These are phyloP conservation scores for Salvator merianae DNA, from an alignment of 2,113 vertebrate genomes.

Conservation along the genomic window DNA sequence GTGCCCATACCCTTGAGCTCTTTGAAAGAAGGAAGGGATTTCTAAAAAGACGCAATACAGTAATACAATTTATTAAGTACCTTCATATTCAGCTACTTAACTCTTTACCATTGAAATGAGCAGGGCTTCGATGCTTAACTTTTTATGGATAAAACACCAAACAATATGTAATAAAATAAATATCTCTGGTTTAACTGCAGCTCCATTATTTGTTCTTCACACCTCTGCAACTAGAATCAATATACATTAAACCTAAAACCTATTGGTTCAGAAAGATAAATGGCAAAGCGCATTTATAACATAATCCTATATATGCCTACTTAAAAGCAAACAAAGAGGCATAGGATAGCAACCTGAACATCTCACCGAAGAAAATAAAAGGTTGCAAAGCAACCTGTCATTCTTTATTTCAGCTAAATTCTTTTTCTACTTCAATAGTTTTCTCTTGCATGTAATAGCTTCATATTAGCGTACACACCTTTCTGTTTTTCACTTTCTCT, in stretches of 20 bases:
- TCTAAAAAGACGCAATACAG: not conserved
- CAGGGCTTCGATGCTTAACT: not conserved
- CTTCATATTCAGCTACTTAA: not conserved
- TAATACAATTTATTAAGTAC: not conserved
- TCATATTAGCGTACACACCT: not conserved
- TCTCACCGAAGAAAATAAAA: not conserved
- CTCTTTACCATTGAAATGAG: not conserved
- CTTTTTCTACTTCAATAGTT: not conserved
- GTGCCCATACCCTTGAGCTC: too few relatives aligned
- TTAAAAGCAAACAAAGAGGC: not conserved
- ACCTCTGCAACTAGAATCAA: not conserved
- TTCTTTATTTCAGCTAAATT: not conserved
- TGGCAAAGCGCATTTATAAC: not conserved
- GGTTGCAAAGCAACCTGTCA: not conserved
- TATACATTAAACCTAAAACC: slow-evolving; percentile 4
- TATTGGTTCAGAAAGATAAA: not conserved
- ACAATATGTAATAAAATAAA: not conserved
- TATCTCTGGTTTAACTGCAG: slow-evolving; percentile 3
- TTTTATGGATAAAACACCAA: not conserved
- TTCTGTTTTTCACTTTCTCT: not conserved
- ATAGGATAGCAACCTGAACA: not conserved
- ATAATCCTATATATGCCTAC: not conserved
- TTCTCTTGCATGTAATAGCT: not conserved
- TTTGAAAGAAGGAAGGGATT: too few relatives aligned
- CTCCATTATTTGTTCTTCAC: slow-evolving; percentile 2